These are phyloP conservation scores for Steinernema scapterisci DNA, from an alignment of 2,888 invertebrate genomes.

Conservation along the genomic window DNA sequence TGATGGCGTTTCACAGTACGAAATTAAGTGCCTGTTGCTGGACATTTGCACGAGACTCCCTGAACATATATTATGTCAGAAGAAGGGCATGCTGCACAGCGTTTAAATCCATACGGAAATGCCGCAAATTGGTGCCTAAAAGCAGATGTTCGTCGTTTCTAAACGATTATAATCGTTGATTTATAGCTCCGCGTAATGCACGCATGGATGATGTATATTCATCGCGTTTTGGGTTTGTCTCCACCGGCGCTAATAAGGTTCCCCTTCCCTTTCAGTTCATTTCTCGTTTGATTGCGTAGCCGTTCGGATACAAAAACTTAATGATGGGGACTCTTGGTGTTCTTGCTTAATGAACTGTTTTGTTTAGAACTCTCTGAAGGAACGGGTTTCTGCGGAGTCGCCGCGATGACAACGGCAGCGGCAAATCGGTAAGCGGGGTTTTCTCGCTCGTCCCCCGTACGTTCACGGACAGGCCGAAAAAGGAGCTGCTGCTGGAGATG, in stretches of 20 bases:
- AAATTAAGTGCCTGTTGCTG: too few species aligned
- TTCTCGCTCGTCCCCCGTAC: neutral
- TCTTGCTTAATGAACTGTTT: slow-evolving; percentile 2
- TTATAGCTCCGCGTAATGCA: neutral
- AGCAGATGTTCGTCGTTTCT: slow-evolving; percentile 22
- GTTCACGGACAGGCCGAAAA: too few species aligned
- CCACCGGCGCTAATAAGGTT: too few species aligned
- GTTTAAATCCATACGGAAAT: neutral
- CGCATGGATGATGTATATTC: neutral
- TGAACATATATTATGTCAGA: too few species aligned
- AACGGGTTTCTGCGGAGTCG: neutral
- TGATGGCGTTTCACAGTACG: too few species aligned
- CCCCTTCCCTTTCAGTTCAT: too few species aligned
- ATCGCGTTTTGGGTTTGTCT: too few species aligned
- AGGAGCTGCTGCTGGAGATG: neutral
- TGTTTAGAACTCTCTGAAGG: neutral
- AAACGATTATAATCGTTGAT: slow-evolving; percentile 27
- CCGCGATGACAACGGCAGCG: neutral
- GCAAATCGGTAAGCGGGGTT: neutral
- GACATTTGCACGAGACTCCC: too few species aligned
- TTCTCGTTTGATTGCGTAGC: too few species aligned
- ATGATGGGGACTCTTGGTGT: too few species aligned
- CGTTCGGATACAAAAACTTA: too few species aligned
- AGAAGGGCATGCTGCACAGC: too few species aligned
- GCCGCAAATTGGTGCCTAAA: neutral